A percentile compares a stretch with the other conserved stretches of the same genome.
phyloP scores from a whole-genome alignment of 2,888 invertebrate genomes.

The Dermolepida albohirtum region DNA sequence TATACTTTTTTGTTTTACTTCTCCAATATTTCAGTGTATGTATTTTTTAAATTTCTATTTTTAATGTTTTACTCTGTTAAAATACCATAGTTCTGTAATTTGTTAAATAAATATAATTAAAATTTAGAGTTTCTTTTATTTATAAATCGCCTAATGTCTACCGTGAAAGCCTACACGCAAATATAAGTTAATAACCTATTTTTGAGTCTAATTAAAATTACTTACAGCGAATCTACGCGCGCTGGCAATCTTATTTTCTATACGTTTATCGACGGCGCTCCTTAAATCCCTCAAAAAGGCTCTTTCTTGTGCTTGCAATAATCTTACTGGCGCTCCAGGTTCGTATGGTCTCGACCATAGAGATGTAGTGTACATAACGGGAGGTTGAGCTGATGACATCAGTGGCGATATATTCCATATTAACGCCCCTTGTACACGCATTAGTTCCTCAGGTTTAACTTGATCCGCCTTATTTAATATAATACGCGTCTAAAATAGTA shows the following conservation, averaged over 20 bases:
- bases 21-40: no score
- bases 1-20: no score
- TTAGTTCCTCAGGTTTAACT: conserved; percentile 90
- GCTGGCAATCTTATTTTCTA: conserved; percentile 94
- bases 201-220: no score
- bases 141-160: no score
- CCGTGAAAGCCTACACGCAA: no score
- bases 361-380: conserved; percentile 90
- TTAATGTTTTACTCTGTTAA: no score
- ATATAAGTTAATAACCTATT: no score
- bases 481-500: conserved; percentile 79
- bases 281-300: conserved; percentile 88
- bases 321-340: conserved; percentile 81
- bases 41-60: no score
- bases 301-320: conserved; percentile 89
- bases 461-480: conserved; percentile 95
- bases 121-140: no score
- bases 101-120: no score
- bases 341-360: conserved; percentile 90
- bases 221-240: conserved; percentile 94
- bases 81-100: no score
- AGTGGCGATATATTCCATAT: conserved; percentile 98
- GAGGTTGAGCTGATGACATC: conserved; percentile 94
- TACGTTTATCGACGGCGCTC: conserved; percentile 86
- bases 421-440: conserved; percentile 92